These are phyloP conservation scores for Paedocypris sp. DNA, from an alignment of 2,113 vertebrate species.

Conservation along the genomic window DNA sequence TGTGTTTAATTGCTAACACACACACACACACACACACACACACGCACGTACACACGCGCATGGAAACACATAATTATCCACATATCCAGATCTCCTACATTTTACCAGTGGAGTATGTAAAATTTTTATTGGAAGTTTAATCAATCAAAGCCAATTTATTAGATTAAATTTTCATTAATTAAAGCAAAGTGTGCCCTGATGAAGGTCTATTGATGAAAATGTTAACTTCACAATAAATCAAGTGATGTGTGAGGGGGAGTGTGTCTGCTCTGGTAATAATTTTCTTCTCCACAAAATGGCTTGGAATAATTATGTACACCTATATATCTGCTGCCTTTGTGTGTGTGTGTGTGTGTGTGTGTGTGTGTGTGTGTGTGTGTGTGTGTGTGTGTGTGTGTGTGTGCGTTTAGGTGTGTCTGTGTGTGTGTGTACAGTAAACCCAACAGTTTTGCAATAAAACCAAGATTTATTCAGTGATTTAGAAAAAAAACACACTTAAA, in stretches of 20 bases:
- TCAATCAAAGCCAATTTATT: slow-evolving; percentile 20
- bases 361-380: background rate
- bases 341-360: background rate
- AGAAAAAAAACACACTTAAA: no score
- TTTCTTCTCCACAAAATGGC: background rate
- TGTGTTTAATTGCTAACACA: background rate
- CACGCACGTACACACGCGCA: background rate
- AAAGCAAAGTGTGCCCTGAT: slow-evolving; percentile 12
- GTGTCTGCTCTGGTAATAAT: background rate
- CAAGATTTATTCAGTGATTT: no score
- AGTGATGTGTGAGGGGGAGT: background rate
- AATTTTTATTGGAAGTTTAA: slow-evolving; percentile 16
- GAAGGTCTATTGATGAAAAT: slow-evolving; percentile 13
- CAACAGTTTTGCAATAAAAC: no score
- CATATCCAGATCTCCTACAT: background rate
- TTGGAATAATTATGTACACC: background rate
- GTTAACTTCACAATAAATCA: slow-evolving; percentile 3
- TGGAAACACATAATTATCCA: background rate
- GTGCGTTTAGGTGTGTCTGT: no score
- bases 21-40: background rate
- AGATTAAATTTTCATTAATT: slow-evolving; percentile 22
- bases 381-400: no score
- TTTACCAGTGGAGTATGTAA: slow-evolving; percentile 3
- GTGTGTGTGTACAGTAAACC: no score
- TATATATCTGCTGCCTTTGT: background rate